A percentile compares a stretch with the other conserved stretches of the same genome.
Conservation (phyloP, 2,888 invertebrate species). For the Ophraella communa region DNA sequence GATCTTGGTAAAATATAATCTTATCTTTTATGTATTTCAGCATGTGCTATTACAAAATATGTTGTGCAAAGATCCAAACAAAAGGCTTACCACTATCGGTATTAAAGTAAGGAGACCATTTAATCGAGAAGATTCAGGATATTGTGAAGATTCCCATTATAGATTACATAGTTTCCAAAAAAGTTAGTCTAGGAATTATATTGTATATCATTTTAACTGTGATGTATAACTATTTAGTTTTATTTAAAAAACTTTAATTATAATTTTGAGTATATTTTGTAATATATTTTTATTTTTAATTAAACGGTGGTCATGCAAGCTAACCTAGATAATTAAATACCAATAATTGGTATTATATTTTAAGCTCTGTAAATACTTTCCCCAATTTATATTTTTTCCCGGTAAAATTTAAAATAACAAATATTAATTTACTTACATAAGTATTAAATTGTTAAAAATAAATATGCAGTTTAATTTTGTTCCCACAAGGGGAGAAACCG, state of each 20-base stretch:
- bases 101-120: constrained; percentile 71
- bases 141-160: constrained; percentile 42
- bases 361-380: too few species aligned
- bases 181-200: constrained; percentile 20
- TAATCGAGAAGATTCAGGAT: constrained; percentile 55
- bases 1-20: too few species aligned
- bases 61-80: constrained; percentile 75
- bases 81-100: constrained; percentile 78
- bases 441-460: too few species aligned
- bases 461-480: too few species aligned
- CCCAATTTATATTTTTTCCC: too few species aligned
- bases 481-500: too few species aligned
- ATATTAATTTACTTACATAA: too few species aligned
- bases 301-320: too few species aligned
- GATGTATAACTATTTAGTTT: neutral
- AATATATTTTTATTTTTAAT: neutral
- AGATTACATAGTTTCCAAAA: constrained; percentile 36
- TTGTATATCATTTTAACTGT: neutral
- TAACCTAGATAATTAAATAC: too few species aligned
- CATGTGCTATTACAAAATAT: constrained; percentile 76
- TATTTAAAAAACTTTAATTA: neutral
- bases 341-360: too few species aligned
- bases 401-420: too few species aligned
- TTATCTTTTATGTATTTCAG: constrained; percentile 59
- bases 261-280: neutral